phyloP scores from a whole-genome alignment of 2,888 invertebrate species.

The Drosophila borborema region DNA sequence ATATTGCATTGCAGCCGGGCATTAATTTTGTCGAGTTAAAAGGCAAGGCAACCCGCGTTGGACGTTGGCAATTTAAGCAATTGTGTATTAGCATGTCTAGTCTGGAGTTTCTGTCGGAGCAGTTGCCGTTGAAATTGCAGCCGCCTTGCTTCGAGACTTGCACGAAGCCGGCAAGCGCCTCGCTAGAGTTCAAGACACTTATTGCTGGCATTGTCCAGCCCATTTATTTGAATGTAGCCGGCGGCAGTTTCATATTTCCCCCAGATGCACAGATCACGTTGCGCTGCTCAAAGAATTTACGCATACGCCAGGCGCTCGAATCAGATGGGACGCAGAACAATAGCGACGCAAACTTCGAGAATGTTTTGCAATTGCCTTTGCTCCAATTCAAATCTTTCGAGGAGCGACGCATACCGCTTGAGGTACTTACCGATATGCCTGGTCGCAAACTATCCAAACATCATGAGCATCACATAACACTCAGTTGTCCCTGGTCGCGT shows the following conservation, averaged over 20 bases:
- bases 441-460: slow-evolving; percentile 89
- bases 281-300: slow-evolving; percentile 85
- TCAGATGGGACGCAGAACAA: slow-evolving; percentile 12
- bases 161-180: slow-evolving; percentile 86
- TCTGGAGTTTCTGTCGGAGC: slow-evolving; percentile 90
- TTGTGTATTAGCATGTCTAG: slow-evolving; percentile 86
- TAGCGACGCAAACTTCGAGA: slow-evolving; percentile 75
- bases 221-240: slow-evolving; percentile 90
- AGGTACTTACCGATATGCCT: slow-evolving; percentile 90
- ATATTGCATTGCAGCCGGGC: slow-evolving; percentile 88
- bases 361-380: slow-evolving; percentile 86
- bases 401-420: slow-evolving; percentile 87
- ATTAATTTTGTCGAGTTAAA: slow-evolving; percentile 88
- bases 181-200: slow-evolving; percentile 89
- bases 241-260: slow-evolving; percentile 91
- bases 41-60: slow-evolving; percentile 88
- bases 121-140: slow-evolving; percentile 84
- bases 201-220: slow-evolving; percentile 93
- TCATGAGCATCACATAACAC: slow-evolving; percentile 91
- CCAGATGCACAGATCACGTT: slow-evolving; percentile 86
- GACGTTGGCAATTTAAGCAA: slow-evolving; percentile 89
- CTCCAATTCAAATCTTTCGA: slow-evolving; percentile 89
- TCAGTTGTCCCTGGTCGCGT: slow-evolving; percentile 92
- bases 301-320: slow-evolving; percentile 73
- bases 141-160: slow-evolving; percentile 84